Base-by-base conservation (phyloP, 2,888 invertebrate genomes). In the Arrhopalites spinosus region DNA sequence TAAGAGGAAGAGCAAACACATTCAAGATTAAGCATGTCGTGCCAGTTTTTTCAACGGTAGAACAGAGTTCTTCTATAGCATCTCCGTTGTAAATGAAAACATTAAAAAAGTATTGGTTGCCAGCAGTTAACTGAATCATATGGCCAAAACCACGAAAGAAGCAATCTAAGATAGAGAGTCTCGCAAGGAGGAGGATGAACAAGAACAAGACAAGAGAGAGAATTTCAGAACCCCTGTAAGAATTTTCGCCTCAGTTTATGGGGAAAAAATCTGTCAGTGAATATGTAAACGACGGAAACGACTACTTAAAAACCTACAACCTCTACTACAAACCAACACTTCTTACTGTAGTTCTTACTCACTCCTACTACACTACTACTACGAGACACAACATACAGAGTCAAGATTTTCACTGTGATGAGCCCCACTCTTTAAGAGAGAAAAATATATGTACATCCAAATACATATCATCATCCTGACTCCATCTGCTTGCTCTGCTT, bases 181-280 rank as follows among this genome's bases (percentile, higher is more conserved):
- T 29, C 29, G 11, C 7, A 67, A 36, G 36, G 45, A 67, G 47
- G 50, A 30, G 56, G 70, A 59, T 17, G n/a, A n/a, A 5, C 2
- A 66, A 36, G 5, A 25, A 63, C 7, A 23, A 53, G 53, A 53
- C n/a, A 53, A 23, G 53, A 53, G 5, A 36, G 36, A 8, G 59
- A 59, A 27, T 25, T 20, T 25, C 2, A 63, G 30, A 17, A 63
- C 27, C 50, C 50, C 25, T 68, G 50, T 68, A 43, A n/a, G 50
- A 68, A 68, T 68, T 50, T 68, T 68, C 68, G 68, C 68, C 50
- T 68, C 50, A 68, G 70, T 70, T 56, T 59, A 70, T 70, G 70
- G 70, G 36, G 56, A 56, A 70, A 69, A 53, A 70, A 70, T 70
- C 70, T 70, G 70, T 56, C 59, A 56, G 70, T 70, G 59, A 70